Base-by-base conservation (phyloP, 1,140 invertebrate genomes). In the Yoshiicerus persimilis region DNA sequence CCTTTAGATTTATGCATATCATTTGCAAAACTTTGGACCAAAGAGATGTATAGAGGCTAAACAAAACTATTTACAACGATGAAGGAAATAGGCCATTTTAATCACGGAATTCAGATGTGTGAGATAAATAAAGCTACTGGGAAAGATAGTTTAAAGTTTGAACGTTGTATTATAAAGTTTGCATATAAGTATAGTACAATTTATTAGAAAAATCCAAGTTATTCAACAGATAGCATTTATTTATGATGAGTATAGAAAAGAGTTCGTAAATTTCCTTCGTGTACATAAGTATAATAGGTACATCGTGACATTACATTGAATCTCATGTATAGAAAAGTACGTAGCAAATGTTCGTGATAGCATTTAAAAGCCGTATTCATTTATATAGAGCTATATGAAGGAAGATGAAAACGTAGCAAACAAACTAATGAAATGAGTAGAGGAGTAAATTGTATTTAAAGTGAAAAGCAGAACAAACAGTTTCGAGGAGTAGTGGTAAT, bases 381-480 rank as follows among this genome's bases (percentile, higher is more conserved):
- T 16, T 6, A 56, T 66, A 27, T 23, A 36, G 2, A 0, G n/a
- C 13, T 36, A 38, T 20, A 36, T 30, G 20, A 2, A 66, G n/a
- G 34, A 80, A 80, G 30, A 80, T 80, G 30, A 32, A 80, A 80
- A 38, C 32, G 34, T 36, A 38, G 34, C 75, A 36, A 34, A 32
- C 75, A 34, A 80, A 56, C 47, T 56, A 70, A 70, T 70, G 64
- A 70, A 30, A 80, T 38, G 75, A 80, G 32, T 36, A 32, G 30
- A 36, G 16, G n/a, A 36, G 27, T 70, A 70, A 70, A 70, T 70
- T 70, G 27, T 11, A 38, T 80, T 80, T 80, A 36, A 80, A 80
- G 32, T 80, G 75, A 80, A 80, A 80, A 80, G 75, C 64, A 80
- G 75, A 36, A 20, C 75, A 80, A 80, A 80, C 75, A 80, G n/a